phyloP scores from a whole-genome alignment of 2,113 vertebrate species.

The Sialia sialis region DNA sequence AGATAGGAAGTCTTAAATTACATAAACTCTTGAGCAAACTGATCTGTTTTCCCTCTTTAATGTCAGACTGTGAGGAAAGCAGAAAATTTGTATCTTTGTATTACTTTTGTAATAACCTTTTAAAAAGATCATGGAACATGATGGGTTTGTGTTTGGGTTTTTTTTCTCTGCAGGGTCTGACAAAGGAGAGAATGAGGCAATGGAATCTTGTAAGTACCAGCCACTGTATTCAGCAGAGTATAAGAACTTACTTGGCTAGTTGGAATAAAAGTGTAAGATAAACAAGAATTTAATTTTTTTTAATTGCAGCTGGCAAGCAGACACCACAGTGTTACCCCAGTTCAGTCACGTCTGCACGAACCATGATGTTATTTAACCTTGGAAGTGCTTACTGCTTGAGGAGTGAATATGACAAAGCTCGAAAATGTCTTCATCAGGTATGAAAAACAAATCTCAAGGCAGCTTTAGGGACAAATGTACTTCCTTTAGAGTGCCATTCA shows the following conservation, averaged over 20 bases:
- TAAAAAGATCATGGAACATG: background rate
- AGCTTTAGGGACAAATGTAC: background rate
- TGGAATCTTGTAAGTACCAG: conserved; percentile 89
- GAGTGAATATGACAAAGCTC: conserved; percentile 97
- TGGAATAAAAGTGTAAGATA: background rate
- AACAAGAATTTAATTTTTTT: background rate
- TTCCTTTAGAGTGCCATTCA: background rate
- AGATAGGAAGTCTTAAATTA: background rate
- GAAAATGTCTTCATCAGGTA: conserved; percentile 97
- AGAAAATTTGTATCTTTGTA: background rate
- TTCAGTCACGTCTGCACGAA: conserved; percentile 89
- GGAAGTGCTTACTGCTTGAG: conserved; percentile 95
- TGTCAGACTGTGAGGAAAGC: background rate
- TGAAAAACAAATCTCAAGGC: background rate
- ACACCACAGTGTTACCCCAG: conserved; percentile 93
- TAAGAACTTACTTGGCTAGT: background rate
- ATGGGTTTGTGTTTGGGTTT: background rate
- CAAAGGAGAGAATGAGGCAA: conserved; percentile 91
- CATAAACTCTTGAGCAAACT: background rate
- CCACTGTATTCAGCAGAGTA: background rate
- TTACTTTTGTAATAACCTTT: background rate
- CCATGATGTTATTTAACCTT: conserved; percentile 98
- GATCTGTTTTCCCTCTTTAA: background rate
- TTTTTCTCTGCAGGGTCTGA: conserved; percentile 83
- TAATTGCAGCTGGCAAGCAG: conserved; percentile 87